Base-by-base conservation (phyloP, 1,140 invertebrate species). In the Nasonia longicornis region DNA sequence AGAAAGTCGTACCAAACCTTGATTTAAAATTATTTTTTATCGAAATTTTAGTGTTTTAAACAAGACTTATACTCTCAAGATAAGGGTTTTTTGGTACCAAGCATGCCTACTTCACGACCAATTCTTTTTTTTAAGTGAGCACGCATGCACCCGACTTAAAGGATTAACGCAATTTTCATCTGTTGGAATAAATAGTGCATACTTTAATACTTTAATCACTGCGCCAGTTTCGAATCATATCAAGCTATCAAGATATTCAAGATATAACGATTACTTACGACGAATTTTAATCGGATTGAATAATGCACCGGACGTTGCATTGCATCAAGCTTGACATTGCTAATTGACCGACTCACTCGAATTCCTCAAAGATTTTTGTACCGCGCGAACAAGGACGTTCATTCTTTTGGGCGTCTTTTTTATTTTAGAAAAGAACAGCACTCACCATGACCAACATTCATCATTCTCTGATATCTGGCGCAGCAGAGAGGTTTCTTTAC, bases 361-460 rank as follows among this genome's bases (percentile, higher is more conserved):
- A 75, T 75, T 42, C 8, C 22, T 52, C 69, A 67, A 11, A n/a
- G 14, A 45, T 29, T 38, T 14, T 45, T 42, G 14, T 16, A 70
- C 14, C 42, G 16, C 29, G 22, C 14, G 22, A 20, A 11, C 35
- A 26, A 35, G 14, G 12, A 38, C 12, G 7, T 63, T 35, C 2
- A 11, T 67, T 22, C 8, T 63, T 63, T 63, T 6, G 58, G 1
- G 4, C 0, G 31, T 3, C 31, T 35, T 35, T 35, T 35, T 35
- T 35, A 35, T 35, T 35, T 26, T 35, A 35, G 3, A 35, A 31
- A 70, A 82, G 64, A 81, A 84, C 12, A 74, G 8, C 3, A 83
- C 87, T 89, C 83, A 86, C 89, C 89, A 75, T 89, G 85, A 83
- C 89, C 89, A 45, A 89, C 85, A 52, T 88, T 87, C 42, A 89